These are phyloP conservation scores for Cryptus viduatorius DNA, from an alignment of 2,888 invertebrate genomes.

Conservation along the genomic window DNA sequence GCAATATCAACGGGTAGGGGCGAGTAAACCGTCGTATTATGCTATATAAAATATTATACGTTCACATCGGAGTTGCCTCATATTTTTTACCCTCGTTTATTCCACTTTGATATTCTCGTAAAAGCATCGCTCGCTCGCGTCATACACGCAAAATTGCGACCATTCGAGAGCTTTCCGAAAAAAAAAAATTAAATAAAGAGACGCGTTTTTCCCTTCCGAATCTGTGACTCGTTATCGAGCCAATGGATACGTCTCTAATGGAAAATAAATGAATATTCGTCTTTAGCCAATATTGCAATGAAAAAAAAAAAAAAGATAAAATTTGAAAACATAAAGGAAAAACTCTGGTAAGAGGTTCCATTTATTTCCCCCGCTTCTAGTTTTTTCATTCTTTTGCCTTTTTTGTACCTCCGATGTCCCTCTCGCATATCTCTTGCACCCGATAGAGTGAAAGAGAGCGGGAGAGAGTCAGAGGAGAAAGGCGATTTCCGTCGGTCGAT, in stretches of 20 bases:
- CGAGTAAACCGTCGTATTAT: constrained; percentile 20
- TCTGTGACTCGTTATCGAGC: background rate
- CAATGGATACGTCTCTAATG: constrained; percentile 2
- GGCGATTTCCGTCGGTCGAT: constrained; percentile 67
- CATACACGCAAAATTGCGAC: background rate
- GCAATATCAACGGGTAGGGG: background rate
- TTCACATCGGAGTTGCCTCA: background rate
- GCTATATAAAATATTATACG: constrained; percentile 18
- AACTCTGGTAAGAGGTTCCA: background rate
- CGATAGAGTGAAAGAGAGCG: constrained; percentile 7
- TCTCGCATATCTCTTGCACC: constrained; percentile 65
- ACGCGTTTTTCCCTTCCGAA: background rate
- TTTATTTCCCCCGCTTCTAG: constrained; percentile 36
- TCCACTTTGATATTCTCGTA: constrained; percentile 27
- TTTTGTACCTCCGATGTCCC: constrained; percentile 2
- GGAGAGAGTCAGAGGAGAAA: constrained; percentile 46
- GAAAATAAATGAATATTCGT: constrained; percentile 32
- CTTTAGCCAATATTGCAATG: constrained; percentile 11
- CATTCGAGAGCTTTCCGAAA: background rate
- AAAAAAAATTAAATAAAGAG: background rate
- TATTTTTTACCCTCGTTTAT: constrained; percentile 1
- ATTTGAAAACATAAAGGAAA: background rate
- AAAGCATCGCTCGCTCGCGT: background rate
- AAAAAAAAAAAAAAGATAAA: constrained; percentile 20
- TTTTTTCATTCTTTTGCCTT: constrained; percentile 14